Conservation (phyloP, 1,140 invertebrate genomes). For the Microvelia longipes region DNA sequence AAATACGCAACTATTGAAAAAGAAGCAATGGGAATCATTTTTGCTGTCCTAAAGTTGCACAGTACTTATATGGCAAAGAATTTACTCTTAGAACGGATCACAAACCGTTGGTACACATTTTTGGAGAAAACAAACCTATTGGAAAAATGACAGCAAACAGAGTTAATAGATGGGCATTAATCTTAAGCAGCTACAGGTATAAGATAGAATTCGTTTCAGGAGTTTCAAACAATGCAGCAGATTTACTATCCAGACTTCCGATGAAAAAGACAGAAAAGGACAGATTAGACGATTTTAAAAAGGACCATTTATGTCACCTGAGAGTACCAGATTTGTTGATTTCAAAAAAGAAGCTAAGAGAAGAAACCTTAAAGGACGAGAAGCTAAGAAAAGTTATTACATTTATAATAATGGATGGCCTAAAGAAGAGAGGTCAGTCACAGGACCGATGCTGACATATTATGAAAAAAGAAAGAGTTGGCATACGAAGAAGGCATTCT, state of each 20-base stretch:
- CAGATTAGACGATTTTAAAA: background rate
- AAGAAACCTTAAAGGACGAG: background rate
- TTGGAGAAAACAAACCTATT: background rate
- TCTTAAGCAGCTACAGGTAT: background rate
- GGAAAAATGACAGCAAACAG: background rate
- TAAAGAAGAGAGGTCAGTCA: background rate
- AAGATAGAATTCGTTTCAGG: background rate
- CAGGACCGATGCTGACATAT: background rate
- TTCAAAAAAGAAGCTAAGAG: background rate
- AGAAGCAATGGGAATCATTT: slow-evolving; percentile 29
- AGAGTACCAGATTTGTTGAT: background rate
- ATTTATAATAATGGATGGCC: background rate
- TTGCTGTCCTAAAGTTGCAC: slow-evolving; percentile 29
- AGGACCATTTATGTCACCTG: background rate
- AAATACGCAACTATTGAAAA: slow-evolving; percentile 31
- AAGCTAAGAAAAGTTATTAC: background rate
- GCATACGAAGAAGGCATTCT: background rate
- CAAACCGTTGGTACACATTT: slow-evolving; percentile 25
- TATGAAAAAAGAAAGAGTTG: background rate
- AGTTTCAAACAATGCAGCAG: background rate
- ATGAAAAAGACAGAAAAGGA: background rate
- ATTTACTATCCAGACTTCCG: background rate
- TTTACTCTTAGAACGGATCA: slow-evolving; percentile 38
- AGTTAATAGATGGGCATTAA: background rate
- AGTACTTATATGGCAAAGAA: slow-evolving; percentile 33